Percentiles rank a stretch among this genome's conserved stretches.
phyloP scores from a whole-genome alignment of 1,140 invertebrate species.

The Schlechtendalia chinensis region DNA sequence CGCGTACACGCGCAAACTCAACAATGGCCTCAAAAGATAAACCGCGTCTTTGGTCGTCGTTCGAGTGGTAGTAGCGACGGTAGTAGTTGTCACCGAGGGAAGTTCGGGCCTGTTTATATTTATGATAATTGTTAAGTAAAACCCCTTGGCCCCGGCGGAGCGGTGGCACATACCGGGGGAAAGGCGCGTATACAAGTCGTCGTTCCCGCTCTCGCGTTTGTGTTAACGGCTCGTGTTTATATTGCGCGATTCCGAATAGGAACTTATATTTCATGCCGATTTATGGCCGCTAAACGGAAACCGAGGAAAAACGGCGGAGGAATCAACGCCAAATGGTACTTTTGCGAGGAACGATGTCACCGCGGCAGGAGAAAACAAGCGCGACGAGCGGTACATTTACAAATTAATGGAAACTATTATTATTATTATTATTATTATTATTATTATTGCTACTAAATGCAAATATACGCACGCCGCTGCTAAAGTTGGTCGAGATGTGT shows the following conservation, averaged over 20 bases:
- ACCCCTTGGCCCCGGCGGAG: conserved; percentile 19
- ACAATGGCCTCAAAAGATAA: conserved; percentile 48
- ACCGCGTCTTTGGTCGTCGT: conserved; percentile 41
- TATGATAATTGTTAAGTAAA: conserved; percentile 50
- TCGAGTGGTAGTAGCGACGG: neutral
- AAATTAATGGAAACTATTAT: conserved; percentile 44
- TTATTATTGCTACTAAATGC: conserved; percentile 30
- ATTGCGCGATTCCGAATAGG: conserved; percentile 48
- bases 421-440: conserved; percentile 14
- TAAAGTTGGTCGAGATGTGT: neutral
- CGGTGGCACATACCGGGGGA: neutral
- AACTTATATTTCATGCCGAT: conserved; percentile 47
- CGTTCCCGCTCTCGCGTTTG: conserved; percentile 23
- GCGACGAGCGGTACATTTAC: neutral
- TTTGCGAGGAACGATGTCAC: conserved; percentile 5
- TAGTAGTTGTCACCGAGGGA: conserved; percentile 41
- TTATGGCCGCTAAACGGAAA: conserved; percentile 47
- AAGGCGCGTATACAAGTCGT: conserved; percentile 28
- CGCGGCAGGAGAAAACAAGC: neutral
- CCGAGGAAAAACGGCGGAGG: conserved; percentile 44
- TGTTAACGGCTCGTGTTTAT: conserved; percentile 47
- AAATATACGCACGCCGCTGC: neutral
- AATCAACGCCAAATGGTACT: conserved; percentile 48
- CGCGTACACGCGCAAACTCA: conserved; percentile 24
- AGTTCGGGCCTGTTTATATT: conserved; percentile 48